Base-by-base conservation (phyloP, 2,797 vertebrate genomes). In the Melanotaenia parkinsoni region DNA sequence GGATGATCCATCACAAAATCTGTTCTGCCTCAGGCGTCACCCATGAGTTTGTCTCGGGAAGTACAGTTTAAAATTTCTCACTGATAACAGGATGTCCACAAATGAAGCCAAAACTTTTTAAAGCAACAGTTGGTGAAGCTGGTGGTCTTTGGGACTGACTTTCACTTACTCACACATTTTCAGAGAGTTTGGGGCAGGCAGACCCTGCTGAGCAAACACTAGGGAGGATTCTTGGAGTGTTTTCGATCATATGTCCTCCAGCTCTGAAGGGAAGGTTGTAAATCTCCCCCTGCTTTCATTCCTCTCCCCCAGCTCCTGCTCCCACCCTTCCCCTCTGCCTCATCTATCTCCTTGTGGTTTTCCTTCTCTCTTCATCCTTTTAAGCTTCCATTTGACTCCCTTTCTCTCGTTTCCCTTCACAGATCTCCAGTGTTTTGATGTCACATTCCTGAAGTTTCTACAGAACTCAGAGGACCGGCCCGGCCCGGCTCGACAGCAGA, bases 361-460 rank as follows among this genome's bases (percentile, higher is more conserved):
- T 67, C 43, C 62, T 43, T 33, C 58, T 63, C 43, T 35, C 74
- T 66, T 67, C 43, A 30, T 67, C 80, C 67, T 65, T 30, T 24
- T 28, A 14, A 7, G 37, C n/a, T 45, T 54, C 45, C 62, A 9
- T 58, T 66, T 84, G 54, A 87, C 70, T 81, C 61, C 16, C 43
- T 67, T 35, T 78, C 60, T 72, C 43, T 79, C 1, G 22, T 81
- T 63, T 76, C 67, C 76, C 82, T 61, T 54, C 83, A 65, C 89
- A 94, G 93, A 88, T 78, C 80, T 81, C 24, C 64, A 18, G 51
- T 22, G 54, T 81, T 81, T 70, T 67, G 73, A 76, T 72, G 79
- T 79, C 81, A 84, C 86, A 91, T 90, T 90, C 86, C 83, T 67
- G 74, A 77, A 76, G 82, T 65, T 71, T 81, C 74, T 72, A 61